A percentile compares a stretch with the other conserved stretches of the same genome.
phyloP scores from a whole-genome alignment of 2,888 invertebrate genomes.

The Herminia tarsipennalis region DNA sequence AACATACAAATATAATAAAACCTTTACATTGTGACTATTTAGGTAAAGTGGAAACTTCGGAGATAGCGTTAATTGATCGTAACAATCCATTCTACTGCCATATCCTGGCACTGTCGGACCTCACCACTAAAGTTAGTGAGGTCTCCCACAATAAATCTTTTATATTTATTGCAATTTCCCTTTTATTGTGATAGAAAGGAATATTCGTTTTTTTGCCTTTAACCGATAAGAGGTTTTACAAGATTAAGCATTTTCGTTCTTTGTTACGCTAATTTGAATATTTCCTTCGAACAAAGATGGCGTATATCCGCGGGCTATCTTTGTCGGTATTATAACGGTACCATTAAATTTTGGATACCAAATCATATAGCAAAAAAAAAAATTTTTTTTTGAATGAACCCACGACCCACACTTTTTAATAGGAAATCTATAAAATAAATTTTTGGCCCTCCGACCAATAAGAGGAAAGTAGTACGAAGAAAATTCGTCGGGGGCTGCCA shows the following conservation, averaged over 20 bases:
- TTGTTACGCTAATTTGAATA: no score
- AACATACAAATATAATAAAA: conserved; percentile 17
- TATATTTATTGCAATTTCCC: conserved; percentile 40
- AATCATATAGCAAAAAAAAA: no score
- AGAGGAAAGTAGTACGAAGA: no score
- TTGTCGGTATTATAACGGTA: no score
- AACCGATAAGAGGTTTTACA: conserved; percentile 1
- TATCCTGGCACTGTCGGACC: conserved; percentile 21
- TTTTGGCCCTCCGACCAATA: no score
- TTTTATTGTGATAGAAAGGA: conserved; percentile 35
- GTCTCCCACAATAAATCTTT: conserved; percentile 28
- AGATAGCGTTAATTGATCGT: conserved; percentile 42
- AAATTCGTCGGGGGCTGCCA: no score
- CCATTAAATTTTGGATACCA: no score
- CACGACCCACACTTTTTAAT: no score
- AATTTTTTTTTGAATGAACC: no score
- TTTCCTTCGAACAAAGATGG: no score
- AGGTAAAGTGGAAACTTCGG: conserved; percentile 36
- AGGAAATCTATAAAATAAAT: no score
- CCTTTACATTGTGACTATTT: conserved; percentile 21
- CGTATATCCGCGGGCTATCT: no score
- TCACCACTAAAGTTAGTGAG: conserved; percentile 23
- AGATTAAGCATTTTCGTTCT: conserved; percentile 4
- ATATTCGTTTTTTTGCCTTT: conserved; percentile 12
- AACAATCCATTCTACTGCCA: conserved; percentile 31